These are phyloP conservation scores for Campaea margaritaria DNA, from an alignment of 2,888 invertebrate species.

Conservation along the genomic window DNA sequence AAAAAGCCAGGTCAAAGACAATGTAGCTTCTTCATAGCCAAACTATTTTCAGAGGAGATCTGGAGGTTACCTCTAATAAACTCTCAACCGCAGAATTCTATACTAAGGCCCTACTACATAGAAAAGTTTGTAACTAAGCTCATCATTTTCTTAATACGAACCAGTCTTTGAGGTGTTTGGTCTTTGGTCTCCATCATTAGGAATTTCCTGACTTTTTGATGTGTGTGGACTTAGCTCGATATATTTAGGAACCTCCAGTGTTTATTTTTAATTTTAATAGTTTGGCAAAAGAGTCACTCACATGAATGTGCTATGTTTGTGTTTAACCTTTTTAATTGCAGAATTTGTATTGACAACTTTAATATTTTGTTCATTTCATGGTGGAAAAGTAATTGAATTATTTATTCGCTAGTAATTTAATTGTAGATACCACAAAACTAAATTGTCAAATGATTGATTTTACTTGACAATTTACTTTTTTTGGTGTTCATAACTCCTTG, in stretches of 20 bases:
- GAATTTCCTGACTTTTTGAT: conserved; percentile 42
- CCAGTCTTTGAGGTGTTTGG: conserved; percentile 47
- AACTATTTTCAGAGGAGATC: no score
- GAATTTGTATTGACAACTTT: conserved; percentile 47
- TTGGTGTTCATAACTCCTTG: no score
- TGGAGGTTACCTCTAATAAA: no score
- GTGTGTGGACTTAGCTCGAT: conserved; percentile 48
- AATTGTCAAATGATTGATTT: no score
- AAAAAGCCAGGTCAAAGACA: no score
- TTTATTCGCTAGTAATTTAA: background rate
- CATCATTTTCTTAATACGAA: conserved; percentile 45
- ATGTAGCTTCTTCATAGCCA: no score
- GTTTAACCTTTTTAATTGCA: conserved; percentile 51
- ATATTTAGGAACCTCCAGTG: conserved; percentile 51
- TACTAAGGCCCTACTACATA: no score
- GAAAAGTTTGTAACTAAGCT: conserved; percentile 3
- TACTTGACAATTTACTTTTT: no score
- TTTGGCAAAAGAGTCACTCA: conserved; percentile 50
- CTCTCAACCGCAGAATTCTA: no score
- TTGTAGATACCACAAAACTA: no score
- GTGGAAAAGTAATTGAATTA: conserved; percentile 38
- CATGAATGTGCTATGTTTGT: conserved; percentile 46
- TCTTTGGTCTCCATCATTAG: conserved; percentile 49
- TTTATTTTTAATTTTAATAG: conserved; percentile 35
- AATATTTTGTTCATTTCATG: conserved; percentile 65